Percentiles rank a stretch among this genome's conserved stretches.
Evolutionary conservation across 2,797 vertebrate species (phyloP).

Genomic region (Phalloptychus januarius): DNA sequence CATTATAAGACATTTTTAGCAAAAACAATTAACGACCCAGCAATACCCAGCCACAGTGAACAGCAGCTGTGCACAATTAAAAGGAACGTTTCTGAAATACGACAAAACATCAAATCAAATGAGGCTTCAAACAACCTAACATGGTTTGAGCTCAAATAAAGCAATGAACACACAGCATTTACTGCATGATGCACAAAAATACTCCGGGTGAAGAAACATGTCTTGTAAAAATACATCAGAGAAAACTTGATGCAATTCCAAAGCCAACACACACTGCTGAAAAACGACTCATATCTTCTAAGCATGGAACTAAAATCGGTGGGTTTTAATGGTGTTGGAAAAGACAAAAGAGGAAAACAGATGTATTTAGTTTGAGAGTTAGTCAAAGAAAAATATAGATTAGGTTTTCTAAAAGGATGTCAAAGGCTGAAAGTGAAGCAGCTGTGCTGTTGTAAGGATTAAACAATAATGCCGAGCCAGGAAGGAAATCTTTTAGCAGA

Average conservation of each 20-base stretch:
- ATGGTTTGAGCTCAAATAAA: background rate
- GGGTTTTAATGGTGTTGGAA: constrained; percentile 33
- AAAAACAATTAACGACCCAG: background rate
- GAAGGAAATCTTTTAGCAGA: constrained; percentile 45
- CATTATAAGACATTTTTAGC: background rate
- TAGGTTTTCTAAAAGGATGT: constrained; percentile 53
- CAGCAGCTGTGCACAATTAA: background rate
- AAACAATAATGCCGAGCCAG: constrained; percentile 26
- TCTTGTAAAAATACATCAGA: background rate
- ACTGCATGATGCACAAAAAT: background rate
- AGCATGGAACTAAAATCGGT: constrained; percentile 17
- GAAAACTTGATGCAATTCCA: background rate
- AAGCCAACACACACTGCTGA: background rate
- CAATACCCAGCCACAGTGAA: background rate
- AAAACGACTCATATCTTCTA: constrained; percentile 3
- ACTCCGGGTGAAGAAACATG: background rate
- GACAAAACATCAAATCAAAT: background rate
- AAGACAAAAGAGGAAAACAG: constrained; percentile 44
- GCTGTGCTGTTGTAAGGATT: constrained; percentile 40
- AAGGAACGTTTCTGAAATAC: background rate
- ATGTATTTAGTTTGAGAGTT: constrained; percentile 55
- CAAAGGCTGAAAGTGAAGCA: constrained; percentile 62
- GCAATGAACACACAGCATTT: background rate
- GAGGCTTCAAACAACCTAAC: background rate
- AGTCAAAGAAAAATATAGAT: constrained; percentile 49